These are phyloP conservation scores for Scaptomyza tumidula DNA, from an alignment of 2,888 invertebrate genomes.

Conservation along the genomic window DNA sequence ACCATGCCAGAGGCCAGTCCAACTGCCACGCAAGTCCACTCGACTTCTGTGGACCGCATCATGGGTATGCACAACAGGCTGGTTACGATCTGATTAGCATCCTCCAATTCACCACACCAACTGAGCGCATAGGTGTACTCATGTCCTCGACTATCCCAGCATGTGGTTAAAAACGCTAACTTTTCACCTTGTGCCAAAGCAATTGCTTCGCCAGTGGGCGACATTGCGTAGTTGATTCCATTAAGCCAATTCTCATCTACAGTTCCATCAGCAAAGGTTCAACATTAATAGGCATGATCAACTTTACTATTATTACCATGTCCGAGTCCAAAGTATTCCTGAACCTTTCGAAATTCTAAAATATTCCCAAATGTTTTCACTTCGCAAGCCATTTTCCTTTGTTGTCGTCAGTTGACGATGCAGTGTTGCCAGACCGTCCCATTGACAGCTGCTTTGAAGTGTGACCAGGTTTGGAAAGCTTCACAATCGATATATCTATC, in stretches of 20 bases:
- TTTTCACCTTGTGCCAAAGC: slow-evolving; percentile 88
- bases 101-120: slow-evolving; percentile 86
- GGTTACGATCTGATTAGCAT: slow-evolving; percentile 85
- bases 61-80: slow-evolving; percentile 85
- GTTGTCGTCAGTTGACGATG: slow-evolving; percentile 57
- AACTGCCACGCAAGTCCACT: slow-evolving; percentile 96
- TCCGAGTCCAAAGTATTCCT: slow-evolving; percentile 86
- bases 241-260: slow-evolving; percentile 88
- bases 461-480: slow-evolving; percentile 18
- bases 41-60: slow-evolving; percentile 87
- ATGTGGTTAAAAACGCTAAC: slow-evolving; percentile 88
- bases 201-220: slow-evolving; percentile 90
- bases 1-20: slow-evolving; percentile 94
- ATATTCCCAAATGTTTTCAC: slow-evolving; percentile 88
- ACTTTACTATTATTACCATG: slow-evolving; percentile 82
- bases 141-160: slow-evolving; percentile 85
- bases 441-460: slow-evolving; percentile 9
- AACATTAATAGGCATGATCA: background rate
- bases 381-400: slow-evolving; percentile 86
- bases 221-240: slow-evolving; percentile 88
- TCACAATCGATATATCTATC: background rate
- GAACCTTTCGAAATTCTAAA: slow-evolving; percentile 87
- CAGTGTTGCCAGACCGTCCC: slow-evolving; percentile 24
- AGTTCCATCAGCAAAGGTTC: background rate
- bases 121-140: slow-evolving; percentile 86